Conservation (phyloP, 2,113 vertebrate species). For the Sander vitreus region DNA sequence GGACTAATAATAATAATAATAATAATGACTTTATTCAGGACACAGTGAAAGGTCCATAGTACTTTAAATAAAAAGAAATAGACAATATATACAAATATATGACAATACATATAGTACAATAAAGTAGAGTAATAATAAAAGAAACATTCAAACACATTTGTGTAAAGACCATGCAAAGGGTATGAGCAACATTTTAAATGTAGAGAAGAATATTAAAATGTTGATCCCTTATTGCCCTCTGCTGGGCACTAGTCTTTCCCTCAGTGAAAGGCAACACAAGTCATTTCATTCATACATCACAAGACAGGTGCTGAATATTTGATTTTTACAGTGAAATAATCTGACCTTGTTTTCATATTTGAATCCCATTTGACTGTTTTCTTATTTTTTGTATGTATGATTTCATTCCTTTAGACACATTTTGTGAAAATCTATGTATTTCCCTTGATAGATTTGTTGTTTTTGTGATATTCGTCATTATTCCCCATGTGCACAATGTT, state of each 20-base stretch:
- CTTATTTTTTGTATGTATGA: not conserved
- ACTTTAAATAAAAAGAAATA: too few species aligned
- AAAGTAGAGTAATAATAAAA: too few species aligned
- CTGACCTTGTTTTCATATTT: not conserved
- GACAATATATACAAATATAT: too few species aligned
- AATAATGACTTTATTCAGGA: too few species aligned
- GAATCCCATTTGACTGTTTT: not conserved
- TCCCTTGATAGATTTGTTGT: not conserved
- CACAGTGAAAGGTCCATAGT: too few species aligned
- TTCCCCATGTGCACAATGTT: not conserved
- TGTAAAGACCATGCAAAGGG: not conserved
- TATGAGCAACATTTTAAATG: not conserved
- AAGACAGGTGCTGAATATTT: not conserved
- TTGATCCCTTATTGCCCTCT: constrained; percentile 76
- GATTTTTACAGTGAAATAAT: not conserved
- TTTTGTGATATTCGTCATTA: not conserved
- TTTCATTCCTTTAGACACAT: not conserved
- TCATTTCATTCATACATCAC: not conserved
- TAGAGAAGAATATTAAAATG: constrained; percentile 3
- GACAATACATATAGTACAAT: too few species aligned
- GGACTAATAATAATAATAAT: too few species aligned
- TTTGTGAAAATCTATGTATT: not conserved
- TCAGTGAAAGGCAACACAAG: constrained; percentile 3
- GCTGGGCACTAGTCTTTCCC: constrained; percentile 51
- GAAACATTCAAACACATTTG: not conserved